phyloP scores from a whole-genome alignment of 2,797 vertebrate genomes.

The Argyrosomus regius region DNA sequence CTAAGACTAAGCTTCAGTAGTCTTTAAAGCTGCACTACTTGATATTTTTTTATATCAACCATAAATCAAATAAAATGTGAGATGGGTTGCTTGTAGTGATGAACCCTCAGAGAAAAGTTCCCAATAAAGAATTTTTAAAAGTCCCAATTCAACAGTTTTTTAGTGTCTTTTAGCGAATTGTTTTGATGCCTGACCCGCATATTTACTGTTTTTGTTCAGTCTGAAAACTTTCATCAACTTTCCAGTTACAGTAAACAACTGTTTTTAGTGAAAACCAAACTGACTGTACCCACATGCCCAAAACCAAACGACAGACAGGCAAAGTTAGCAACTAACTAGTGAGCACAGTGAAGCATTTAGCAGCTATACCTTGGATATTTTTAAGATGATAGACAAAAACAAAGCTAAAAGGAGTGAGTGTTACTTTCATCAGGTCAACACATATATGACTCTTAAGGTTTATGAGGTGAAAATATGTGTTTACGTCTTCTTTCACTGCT shows the following conservation, averaged over 20 bases:
- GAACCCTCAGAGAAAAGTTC: background rate
- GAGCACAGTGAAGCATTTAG: background rate
- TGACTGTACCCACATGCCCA: background rate
- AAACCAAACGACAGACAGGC: background rate
- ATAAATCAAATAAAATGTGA: background rate
- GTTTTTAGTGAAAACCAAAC: background rate
- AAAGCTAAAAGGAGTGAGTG: background rate
- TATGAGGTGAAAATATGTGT: background rate
- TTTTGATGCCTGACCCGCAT: background rate
- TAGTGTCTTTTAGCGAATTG: background rate
- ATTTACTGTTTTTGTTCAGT: background rate
- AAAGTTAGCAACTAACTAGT: background rate
- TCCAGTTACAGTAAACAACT: background rate
- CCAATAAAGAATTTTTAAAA: too few relatives aligned
- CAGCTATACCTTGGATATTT: background rate
- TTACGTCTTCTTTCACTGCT: background rate
- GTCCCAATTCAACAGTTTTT: background rate
- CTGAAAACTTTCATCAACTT: background rate
- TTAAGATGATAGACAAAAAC: background rate
- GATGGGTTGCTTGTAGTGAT: accelerated
- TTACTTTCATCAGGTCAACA: background rate
- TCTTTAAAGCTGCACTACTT: background rate
- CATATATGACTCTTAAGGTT: background rate
- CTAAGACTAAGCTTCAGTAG: background rate
- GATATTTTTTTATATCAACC: background rate